These are phyloP conservation scores for Ptyas mucosa DNA, from an alignment of 2,113 vertebrate species.

Conservation along the genomic window DNA sequence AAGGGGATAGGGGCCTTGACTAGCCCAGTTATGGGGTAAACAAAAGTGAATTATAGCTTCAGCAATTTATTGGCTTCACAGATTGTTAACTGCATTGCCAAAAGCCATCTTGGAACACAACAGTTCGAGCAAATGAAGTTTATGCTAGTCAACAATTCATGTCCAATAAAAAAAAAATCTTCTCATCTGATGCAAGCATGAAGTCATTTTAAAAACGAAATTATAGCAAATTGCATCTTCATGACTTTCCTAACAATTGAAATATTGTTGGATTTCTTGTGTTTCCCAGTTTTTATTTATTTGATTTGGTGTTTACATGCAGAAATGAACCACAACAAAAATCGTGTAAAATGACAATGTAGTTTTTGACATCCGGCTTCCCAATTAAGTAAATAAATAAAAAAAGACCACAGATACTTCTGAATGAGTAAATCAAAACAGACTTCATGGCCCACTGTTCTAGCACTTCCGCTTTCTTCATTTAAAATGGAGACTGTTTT, in stretches of 20 bases:
- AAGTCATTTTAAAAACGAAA: not conserved
- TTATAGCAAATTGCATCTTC: not conserved
- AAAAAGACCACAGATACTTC: not conserved
- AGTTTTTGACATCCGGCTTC: not conserved
- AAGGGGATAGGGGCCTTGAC: not conserved
- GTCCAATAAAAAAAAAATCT: not conserved
- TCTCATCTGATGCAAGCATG: not conserved
- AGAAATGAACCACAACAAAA: not conserved
- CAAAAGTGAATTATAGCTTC: not conserved
- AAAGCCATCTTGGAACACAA: not conserved
- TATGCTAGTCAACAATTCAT: not conserved
- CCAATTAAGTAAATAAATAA: not conserved
- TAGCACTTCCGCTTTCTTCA: not conserved
- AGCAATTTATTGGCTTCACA: not conserved
- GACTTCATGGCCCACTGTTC: not conserved
- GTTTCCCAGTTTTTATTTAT: not conserved
- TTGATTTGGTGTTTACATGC: not conserved
- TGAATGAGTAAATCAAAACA: not conserved
- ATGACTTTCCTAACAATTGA: not conserved
- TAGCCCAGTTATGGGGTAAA: not conserved
- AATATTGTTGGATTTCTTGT: not conserved
- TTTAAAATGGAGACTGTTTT: not conserved
- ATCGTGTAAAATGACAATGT: not conserved
- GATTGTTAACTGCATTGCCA: not conserved
- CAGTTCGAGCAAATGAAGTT: not conserved